Evolutionary conservation across 2,113 vertebrate species (phyloP).

Genomic region (Eira barbara): DNA sequence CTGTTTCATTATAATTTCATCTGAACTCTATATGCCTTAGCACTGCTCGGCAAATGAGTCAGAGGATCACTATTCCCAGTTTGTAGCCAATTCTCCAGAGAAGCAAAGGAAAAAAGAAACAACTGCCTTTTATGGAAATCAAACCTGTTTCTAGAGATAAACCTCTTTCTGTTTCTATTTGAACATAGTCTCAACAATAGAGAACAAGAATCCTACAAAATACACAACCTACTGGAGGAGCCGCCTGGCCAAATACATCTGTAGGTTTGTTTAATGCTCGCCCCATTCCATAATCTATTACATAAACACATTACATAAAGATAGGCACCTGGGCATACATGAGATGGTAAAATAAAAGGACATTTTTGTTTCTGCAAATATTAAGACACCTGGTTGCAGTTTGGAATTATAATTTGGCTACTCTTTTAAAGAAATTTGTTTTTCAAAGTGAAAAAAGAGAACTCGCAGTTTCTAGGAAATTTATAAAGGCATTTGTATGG

Average conservation of each 20-base stretch:
- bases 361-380: constrained; percentile 49
- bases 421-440: constrained; percentile 24
- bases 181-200: constrained; percentile 78
- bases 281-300: neutral
- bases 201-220: constrained; percentile 74
- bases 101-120: constrained; percentile 86
- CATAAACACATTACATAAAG: neutral
- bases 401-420: constrained; percentile 33
- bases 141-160: constrained; percentile 85
- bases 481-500: neutral
- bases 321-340: neutral
- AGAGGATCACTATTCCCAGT: constrained; percentile 87
- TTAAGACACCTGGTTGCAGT: constrained; percentile 30
- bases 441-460: neutral
- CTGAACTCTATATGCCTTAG: constrained; percentile 74
- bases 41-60: constrained; percentile 82
- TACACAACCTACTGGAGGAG: neutral
- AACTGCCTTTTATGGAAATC: constrained; percentile 93
- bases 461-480: constrained; percentile 43
- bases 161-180: constrained; percentile 78
- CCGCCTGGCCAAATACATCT: neutral
- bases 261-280: constrained; percentile 59
- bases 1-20: constrained; percentile 75
- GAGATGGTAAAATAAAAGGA: constrained; percentile 12
- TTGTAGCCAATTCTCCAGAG: constrained; percentile 89